Percentiles rank a stretch among this genome's conserved stretches.
These are phyloP conservation scores for Oophaga sylvatica DNA, from an alignment of 2,797 vertebrate genomes.

Conservation along the genomic window DNA sequence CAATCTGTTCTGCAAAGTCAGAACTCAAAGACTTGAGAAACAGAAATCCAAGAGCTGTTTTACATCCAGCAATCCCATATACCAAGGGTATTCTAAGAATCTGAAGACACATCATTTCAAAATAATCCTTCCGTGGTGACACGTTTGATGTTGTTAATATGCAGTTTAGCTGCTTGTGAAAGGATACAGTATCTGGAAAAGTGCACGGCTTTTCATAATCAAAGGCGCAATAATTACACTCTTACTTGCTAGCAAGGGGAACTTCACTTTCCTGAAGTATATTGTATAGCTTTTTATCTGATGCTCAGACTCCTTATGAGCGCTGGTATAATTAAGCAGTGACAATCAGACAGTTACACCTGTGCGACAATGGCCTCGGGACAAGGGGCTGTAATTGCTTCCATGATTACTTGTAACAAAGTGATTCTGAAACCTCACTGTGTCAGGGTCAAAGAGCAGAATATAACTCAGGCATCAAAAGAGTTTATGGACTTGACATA, in stretches of 20 bases:
- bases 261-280: constrained; percentile 70
- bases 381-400: constrained; percentile 74
- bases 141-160: constrained; percentile 67
- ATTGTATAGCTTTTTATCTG: constrained; percentile 62
- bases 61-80: constrained; percentile 66
- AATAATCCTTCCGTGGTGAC: constrained; percentile 22
- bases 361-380: constrained; percentile 69
- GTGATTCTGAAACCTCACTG: constrained; percentile 64
- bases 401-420: constrained; percentile 69
- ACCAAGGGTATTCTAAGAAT: constrained; percentile 69
- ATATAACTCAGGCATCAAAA: constrained; percentile 41
- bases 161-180: constrained; percentile 63
- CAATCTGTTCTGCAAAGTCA: constrained; percentile 84
- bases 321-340: constrained; percentile 69
- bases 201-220: constrained; percentile 44
- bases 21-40: constrained; percentile 78
- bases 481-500: constrained; percentile 9
- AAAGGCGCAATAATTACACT: constrained; percentile 65
- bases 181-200: constrained; percentile 53
- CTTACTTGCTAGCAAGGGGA: constrained; percentile 65
- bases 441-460: constrained; percentile 66
- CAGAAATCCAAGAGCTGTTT: constrained; percentile 73
- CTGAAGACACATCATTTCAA: constrained; percentile 66
- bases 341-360: constrained; percentile 73
- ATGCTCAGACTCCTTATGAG: constrained; percentile 65